These are phyloP conservation scores for Prosopocoilus inquinatus DNA, from an alignment of 2,888 invertebrate genomes.

Conservation along the genomic window DNA sequence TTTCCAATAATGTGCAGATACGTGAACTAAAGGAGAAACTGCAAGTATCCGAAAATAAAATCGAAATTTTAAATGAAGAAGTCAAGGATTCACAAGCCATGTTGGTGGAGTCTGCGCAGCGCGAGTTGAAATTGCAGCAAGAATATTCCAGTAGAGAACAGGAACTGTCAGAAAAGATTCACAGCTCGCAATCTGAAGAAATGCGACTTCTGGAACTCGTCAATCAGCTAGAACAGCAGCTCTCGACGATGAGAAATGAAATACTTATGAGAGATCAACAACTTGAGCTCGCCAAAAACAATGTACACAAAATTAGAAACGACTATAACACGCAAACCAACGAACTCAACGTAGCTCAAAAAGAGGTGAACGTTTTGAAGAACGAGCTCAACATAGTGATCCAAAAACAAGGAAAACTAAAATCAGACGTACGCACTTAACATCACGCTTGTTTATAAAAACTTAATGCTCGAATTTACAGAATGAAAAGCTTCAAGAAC, in stretches of 20 bases:
- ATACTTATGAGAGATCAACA: constrained; percentile 30
- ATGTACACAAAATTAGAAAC: constrained; percentile 24
- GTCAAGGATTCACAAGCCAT: constrained; percentile 16
- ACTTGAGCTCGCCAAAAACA: constrained; percentile 31
- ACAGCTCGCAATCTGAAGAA: constrained; percentile 24
- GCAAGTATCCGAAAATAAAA: constrained; percentile 25
- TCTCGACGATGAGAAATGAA: constrained; percentile 28
- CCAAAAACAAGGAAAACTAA: constrained; percentile 35
- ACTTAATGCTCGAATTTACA: constrained; percentile 7
- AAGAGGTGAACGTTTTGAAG: constrained; percentile 40
- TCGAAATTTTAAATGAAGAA: constrained; percentile 18
- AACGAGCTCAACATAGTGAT: constrained; percentile 38
- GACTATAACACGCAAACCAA: constrained; percentile 24
- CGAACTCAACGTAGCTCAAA: constrained; percentile 29
- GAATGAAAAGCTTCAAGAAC: constrained; percentile 40
- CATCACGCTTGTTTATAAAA: neutral
- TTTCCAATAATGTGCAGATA: constrained; percentile 25
- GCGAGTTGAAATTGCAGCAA: constrained; percentile 21
- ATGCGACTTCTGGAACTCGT: constrained; percentile 25
- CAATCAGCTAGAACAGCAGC: constrained; percentile 32
- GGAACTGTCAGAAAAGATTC: constrained; percentile 33
- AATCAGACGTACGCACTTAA: constrained; percentile 28
- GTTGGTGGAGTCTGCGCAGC: constrained; percentile 14
- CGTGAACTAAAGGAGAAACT: constrained; percentile 35
- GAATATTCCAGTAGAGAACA: constrained; percentile 28